These are phyloP conservation scores for Aphyosemion australe DNA, from an alignment of 2,113 vertebrate genomes.

Conservation along the genomic window DNA sequence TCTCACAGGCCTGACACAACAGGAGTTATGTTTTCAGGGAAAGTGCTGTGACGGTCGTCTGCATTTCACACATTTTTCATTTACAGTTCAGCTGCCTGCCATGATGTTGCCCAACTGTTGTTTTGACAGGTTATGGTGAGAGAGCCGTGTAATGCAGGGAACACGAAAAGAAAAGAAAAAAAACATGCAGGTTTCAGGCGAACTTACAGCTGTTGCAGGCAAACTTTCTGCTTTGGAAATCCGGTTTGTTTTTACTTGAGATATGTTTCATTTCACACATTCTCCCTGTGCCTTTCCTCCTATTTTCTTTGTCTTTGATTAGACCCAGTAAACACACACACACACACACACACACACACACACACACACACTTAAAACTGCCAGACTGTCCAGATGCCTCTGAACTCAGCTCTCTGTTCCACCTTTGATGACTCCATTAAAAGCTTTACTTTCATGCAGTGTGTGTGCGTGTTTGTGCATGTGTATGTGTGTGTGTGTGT, in stretches of 20 bases:
- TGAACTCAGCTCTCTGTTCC: conserved; percentile 54
- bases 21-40: conserved; percentile 54
- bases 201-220: neutral
- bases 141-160: neutral
- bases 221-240: conserved; percentile 23
- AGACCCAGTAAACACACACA: conserved; percentile 2
- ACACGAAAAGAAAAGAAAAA: neutral
- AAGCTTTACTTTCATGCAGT: conserved; percentile 62
- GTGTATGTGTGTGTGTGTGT: conserved; percentile 20
- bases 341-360: conserved; percentile 18
- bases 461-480: conserved; percentile 23
- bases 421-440: conserved; percentile 77
- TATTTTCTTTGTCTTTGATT: conserved; percentile 8
- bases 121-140: neutral
- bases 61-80: conserved; percentile 69
- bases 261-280: conserved; percentile 33
- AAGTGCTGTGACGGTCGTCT: conserved; percentile 53
- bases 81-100: conserved; percentile 48
- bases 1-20: conserved; percentile 42
- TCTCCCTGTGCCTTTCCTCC: conserved; percentile 9
- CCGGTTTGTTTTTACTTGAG: conserved; percentile 39
- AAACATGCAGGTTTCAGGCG: conserved; percentile 8
- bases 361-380: conserved; percentile 46
- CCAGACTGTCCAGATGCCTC: conserved; percentile 68
- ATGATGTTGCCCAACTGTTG: conserved; percentile 57